Evolutionary conservation across 2,113 vertebrate genomes (phyloP).

Genomic region (Reinhardtius hippoglossoides): DNA sequence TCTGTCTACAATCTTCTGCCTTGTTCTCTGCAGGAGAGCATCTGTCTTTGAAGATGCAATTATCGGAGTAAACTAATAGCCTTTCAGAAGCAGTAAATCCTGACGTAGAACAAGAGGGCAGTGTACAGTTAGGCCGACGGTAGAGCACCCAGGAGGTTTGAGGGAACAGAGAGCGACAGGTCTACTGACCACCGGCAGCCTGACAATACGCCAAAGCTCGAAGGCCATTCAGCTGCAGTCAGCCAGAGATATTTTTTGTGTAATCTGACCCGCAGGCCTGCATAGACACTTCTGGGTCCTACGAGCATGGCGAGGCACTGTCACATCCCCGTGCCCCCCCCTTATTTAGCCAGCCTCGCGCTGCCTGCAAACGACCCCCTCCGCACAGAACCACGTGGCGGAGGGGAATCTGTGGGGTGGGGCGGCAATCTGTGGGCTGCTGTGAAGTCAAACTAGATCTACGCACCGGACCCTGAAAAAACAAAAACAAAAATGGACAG

Average conservation of each 20-base stretch:
- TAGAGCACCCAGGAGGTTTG: background rate
- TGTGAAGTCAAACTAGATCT: constrained; percentile 23
- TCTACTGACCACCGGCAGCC: constrained; percentile 17
- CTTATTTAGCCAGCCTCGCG: constrained; percentile 55
- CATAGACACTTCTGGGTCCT: constrained; percentile 65
- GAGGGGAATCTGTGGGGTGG: constrained; percentile 31
- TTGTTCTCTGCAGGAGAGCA: background rate
- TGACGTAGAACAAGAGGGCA: background rate
- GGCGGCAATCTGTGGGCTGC: constrained; percentile 26
- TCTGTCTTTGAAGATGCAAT: constrained; percentile 21
- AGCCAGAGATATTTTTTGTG: constrained; percentile 69
- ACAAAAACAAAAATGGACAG: constrained; percentile 77
- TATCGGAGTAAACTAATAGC: constrained; percentile 16
- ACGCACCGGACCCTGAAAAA: background rate
- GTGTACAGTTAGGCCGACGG: background rate
- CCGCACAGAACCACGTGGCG: constrained; percentile 41
- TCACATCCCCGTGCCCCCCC: constrained; percentile 47
- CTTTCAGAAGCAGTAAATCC: constrained; percentile 24
- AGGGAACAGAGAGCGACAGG: background rate
- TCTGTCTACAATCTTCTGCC: constrained; percentile 27
- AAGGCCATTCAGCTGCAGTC: constrained; percentile 57
- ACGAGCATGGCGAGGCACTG: constrained; percentile 30
- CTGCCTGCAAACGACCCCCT: constrained; percentile 12
- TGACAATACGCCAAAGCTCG: constrained; percentile 47
- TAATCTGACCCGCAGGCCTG: constrained; percentile 63